phyloP scores from a whole-genome alignment of 2,113 vertebrate genomes.

The Peromyscus polionotus region DNA sequence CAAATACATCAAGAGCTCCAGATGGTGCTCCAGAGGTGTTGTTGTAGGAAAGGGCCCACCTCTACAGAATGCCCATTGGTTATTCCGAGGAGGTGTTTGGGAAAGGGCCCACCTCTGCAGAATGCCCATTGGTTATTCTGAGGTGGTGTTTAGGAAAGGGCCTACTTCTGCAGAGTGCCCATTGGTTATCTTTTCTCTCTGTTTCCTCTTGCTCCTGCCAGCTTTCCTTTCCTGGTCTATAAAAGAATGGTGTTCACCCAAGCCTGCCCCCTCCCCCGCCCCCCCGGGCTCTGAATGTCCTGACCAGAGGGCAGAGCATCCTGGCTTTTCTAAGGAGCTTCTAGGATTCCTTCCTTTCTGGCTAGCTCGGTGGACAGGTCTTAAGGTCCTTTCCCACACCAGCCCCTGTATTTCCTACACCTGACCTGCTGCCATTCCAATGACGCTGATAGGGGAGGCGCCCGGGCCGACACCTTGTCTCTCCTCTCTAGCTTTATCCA shows the following conservation, averaged over 20 bases:
- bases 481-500: neutral
- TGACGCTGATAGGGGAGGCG: constrained; percentile 16
- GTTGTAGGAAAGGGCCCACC: neutral
- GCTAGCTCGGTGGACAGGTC: neutral
- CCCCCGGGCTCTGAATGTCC: neutral
- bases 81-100: neutral
- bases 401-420: neutral
- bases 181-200: neutral
- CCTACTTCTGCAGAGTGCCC: neutral
- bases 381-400: neutral
- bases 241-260: neutral
- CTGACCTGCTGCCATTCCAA: neutral
- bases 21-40: neutral
- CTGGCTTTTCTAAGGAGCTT: constrained; percentile 2
- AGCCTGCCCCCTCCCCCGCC: neutral
- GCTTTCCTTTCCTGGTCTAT: neutral
- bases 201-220: neutral
- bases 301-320: neutral
- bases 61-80: neutral
- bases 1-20: neutral
- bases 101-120: neutral
- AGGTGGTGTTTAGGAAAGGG: neutral
- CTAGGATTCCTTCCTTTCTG: neutral
- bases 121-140: neutral
- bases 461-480: neutral